phyloP scores from a whole-genome alignment of 2,113 vertebrate genomes.

The Crotophaga sulcirostris region DNA sequence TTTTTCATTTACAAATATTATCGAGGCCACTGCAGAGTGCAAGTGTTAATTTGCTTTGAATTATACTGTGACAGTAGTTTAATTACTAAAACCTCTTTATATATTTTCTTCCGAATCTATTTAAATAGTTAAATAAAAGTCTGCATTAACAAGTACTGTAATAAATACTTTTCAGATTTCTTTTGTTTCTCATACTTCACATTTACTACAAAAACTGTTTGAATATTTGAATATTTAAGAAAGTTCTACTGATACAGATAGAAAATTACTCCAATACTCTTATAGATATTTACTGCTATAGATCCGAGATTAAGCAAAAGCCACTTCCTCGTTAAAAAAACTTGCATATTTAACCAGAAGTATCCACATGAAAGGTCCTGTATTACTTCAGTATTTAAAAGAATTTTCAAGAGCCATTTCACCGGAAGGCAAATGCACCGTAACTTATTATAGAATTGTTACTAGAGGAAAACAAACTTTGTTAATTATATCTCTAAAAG shows the following conservation, averaged over 20 bases:
- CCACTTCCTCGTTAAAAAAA: background rate
- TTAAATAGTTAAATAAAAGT: slow-evolving; percentile 21
- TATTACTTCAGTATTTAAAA: background rate
- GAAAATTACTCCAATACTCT: background rate
- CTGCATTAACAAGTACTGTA: background rate
- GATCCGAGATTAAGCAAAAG: background rate
- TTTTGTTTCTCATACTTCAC: background rate
- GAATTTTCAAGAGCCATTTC: background rate
- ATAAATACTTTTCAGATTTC: background rate
- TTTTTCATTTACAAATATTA: background rate
- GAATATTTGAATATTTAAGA: background rate
- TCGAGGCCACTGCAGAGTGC: background rate
- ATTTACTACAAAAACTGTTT: background rate
- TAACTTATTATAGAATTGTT: background rate
- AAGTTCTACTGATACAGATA: background rate
- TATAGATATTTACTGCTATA: background rate
- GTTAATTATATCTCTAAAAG: background rate
- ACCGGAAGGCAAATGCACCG: background rate
- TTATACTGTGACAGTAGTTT: background rate
- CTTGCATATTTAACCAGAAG: background rate
- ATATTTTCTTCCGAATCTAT: background rate
- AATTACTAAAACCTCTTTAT: slow-evolving; percentile 12
- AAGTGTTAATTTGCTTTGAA: background rate
- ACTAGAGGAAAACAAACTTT: background rate
- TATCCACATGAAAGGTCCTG: background rate